phyloP scores from a whole-genome alignment of 1,140 invertebrate genomes.

The Drosophila setifemur region DNA sequence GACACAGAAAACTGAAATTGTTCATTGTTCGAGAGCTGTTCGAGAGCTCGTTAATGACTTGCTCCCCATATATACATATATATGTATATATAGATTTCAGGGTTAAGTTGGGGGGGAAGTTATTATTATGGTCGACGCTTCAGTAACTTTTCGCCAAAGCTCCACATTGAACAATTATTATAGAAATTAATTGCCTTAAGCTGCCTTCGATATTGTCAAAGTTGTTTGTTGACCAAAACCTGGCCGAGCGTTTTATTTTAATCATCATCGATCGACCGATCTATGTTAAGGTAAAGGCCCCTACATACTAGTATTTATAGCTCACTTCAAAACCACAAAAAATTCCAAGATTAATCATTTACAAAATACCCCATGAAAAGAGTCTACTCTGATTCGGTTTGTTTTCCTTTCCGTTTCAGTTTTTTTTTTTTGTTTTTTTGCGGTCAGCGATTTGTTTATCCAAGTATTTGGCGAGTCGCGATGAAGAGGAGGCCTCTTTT shows the following conservation, averaged over 20 bases:
- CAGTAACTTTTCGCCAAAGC: constrained; percentile 59
- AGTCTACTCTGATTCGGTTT: constrained; percentile 28
- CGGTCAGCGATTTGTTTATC: constrained; percentile 39
- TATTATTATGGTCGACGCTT: constrained; percentile 57
- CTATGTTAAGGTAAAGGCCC: constrained; percentile 45
- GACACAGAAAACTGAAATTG: constrained; percentile 72
- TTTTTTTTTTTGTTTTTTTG: constrained; percentile 2
- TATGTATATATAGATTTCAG: constrained; percentile 47
- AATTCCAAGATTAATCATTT: constrained; percentile 38
- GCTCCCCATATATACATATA: constrained; percentile 43
- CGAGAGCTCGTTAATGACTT: constrained; percentile 63
- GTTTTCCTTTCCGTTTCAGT: constrained; percentile 22
- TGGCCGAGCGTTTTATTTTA: constrained; percentile 43
- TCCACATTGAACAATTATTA: constrained; percentile 62
- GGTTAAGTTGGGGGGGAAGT: constrained; percentile 65
- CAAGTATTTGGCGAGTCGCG: constrained; percentile 45
- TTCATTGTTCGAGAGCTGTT: constrained; percentile 66
- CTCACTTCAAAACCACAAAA: constrained; percentile 18
- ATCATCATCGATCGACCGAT: constrained; percentile 20
- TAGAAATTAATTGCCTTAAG: constrained; percentile 57
- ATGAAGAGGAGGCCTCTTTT: constrained; percentile 17
- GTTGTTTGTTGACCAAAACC: constrained; percentile 41
- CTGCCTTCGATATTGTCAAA: constrained; percentile 34
- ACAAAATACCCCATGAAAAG: constrained; percentile 17
- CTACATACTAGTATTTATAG: constrained; percentile 18